Percentiles rank a stretch among this genome's conserved stretches.
Evolutionary conservation across 2,113 vertebrate species (phyloP).

Genomic region (Archocentrus centrarchus): DNA sequence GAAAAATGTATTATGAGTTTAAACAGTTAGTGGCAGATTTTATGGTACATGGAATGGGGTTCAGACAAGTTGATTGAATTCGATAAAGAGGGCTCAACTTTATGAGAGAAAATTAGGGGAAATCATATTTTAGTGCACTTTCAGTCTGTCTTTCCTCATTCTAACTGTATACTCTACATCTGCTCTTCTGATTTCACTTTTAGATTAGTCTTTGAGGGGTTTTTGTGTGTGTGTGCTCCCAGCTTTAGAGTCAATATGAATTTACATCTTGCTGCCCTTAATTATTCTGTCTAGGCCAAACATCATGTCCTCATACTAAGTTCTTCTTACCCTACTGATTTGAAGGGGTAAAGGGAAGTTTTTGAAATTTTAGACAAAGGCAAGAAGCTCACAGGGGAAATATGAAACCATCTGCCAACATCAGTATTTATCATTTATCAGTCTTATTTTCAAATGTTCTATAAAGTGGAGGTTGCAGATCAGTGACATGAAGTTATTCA

Average conservation of each 20-base stretch:
- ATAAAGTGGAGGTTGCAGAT: not conserved
- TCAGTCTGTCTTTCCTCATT: not conserved
- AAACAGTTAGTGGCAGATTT: not conserved
- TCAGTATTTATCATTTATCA: constrained; percentile 6
- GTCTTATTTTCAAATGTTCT: not conserved
- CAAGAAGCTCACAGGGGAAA: not conserved
- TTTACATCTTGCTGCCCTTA: constrained; percentile 20
- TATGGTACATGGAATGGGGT: not conserved
- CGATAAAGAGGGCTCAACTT: constrained; percentile 1
- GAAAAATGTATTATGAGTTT: not conserved
- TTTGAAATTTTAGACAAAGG: constrained; percentile 33
- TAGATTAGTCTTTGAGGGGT: not conserved
- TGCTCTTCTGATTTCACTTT: not conserved
- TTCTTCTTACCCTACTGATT: not conserved
- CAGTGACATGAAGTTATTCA: constrained; percentile 6
- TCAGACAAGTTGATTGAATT: constrained; percentile 27
- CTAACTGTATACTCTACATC: not conserved
- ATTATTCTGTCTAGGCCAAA: constrained; percentile 9
- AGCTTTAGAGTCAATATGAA: not conserved
- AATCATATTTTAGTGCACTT: not conserved
- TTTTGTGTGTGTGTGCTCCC: not conserved
- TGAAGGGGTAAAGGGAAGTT: constrained; percentile 1
- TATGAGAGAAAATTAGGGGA: constrained; percentile 16
- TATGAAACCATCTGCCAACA: not conserved
- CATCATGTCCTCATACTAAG: not conserved